phyloP scores from a whole-genome alignment of 2,888 invertebrate genomes.

The Eupithecia abbreviata region DNA sequence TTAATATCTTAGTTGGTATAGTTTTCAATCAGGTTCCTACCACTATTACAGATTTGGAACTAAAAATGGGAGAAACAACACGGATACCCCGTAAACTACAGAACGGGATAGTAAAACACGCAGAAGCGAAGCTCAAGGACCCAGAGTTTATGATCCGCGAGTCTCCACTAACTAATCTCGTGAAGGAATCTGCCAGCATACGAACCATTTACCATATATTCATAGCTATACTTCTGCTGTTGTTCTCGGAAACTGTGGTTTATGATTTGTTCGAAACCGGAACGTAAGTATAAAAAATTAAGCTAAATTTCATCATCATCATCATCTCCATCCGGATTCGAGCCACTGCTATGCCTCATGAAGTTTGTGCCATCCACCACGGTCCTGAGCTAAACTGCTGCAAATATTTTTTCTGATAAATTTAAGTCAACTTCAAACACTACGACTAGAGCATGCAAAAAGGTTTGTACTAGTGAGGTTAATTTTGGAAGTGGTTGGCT shows the following conservation, averaged over 20 bases:
- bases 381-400: too few relatives aligned
- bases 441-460: neutral
- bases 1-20: too few relatives aligned
- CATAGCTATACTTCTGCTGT: constrained; percentile 88
- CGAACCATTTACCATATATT: constrained; percentile 94
- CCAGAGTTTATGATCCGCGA: constrained; percentile 86
- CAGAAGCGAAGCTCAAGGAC: constrained; percentile 47
- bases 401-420: too few relatives aligned
- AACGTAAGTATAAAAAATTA: constrained; percentile 83
- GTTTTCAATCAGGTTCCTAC: too few relatives aligned
- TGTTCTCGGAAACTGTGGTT: constrained; percentile 88
- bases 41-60: neutral
- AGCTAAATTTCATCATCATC: neutral
- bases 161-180: constrained; percentile 91
- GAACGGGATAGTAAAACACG: constrained; percentile 54
- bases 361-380: too few relatives aligned
- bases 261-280: constrained; percentile 89
- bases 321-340: too few relatives aligned
- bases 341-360: too few relatives aligned
- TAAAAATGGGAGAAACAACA: constrained; percentile 46
- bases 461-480: neutral
- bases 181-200: constrained; percentile 89
- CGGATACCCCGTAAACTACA: constrained; percentile 46
- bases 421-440: neutral
- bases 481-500: neutral